Base-by-base conservation (phyloP, 1,140 invertebrate species). In the Tetranychus urticae region DNA sequence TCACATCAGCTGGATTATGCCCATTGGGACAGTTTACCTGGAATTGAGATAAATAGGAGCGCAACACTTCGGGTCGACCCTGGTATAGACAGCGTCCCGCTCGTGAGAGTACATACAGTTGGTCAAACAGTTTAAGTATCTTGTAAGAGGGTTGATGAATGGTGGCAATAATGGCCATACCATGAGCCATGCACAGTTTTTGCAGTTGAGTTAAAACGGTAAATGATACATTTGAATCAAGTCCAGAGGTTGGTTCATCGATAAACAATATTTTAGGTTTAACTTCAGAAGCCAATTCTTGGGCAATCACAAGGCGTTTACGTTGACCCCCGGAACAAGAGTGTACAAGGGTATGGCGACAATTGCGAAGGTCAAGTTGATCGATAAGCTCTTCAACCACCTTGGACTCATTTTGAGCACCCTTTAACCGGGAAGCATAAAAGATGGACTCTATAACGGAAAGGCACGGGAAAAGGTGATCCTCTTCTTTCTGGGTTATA, bases 231-330 rank as follows among this genome's bases (percentile, higher is more conserved):
- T 60, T 80, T 66, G 84, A 88, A 72, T 92, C 88, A 39, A 76
- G 68, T 6, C 73, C 75, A 65, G 70, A 70, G 14, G 70, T 72
- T 34, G 72, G 72, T 61, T 73, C 71, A 65, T 73, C 71, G 33
- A 73, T 56, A 23, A 59, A 59, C 3, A 59, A 31, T 3, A 59
- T 45, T 48, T 46, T 59, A 14, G 57, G 57, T n/a, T 59, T 59
- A n/a, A 46, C 42, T 7, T 31, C 23, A 3, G 37, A 14, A 13
- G 42, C 60, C 36, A 64, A 63, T 47, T 96, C 91, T 60, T 93
- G 74, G n/a, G 91, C 89, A 66, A 96, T 90, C 2, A 89, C 89
- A 47, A 96, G 73, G 56, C 91, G 78, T 71, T 94, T 96, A 59
- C 85, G 78, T 74, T 96, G 89, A 0, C 92, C 92, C 6, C 90